These are phyloP conservation scores for Cyprinus carpio DNA, from an alignment of 2,113 vertebrate species.

Conservation along the genomic window DNA sequence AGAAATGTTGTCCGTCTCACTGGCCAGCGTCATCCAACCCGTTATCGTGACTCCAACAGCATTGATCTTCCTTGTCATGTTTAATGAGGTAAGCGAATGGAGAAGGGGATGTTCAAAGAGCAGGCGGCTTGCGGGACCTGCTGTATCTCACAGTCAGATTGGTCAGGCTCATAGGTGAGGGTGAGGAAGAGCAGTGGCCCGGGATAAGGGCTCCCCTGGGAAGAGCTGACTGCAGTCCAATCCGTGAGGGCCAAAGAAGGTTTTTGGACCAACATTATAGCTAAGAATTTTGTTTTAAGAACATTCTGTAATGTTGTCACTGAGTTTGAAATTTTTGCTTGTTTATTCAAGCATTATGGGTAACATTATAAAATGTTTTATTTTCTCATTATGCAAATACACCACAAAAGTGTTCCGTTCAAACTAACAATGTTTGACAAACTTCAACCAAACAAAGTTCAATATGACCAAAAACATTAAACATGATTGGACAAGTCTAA, in stretches of 20 bases:
- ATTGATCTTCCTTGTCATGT: slow-evolving; percentile 90
- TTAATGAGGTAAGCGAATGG: slow-evolving; percentile 90
- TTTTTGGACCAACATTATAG: not conserved
- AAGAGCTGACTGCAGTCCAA: not conserved
- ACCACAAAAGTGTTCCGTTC: no score
- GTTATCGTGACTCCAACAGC: slow-evolving; percentile 80
- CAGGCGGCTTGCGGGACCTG: slow-evolving; percentile 71
- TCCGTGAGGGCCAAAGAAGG: not conserved
- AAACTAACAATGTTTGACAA: no score
- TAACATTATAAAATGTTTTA: no score
- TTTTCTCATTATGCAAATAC: no score
- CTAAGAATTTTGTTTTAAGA: not conserved
- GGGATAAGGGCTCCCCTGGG: slow-evolving; percentile 75
- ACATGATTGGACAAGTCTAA: no score
- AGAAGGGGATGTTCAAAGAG: slow-evolving; percentile 83
- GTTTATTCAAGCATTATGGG: no score
- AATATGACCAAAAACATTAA: no score
- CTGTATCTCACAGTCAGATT: slow-evolving; percentile 90
- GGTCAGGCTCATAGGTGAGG: slow-evolving; percentile 85
- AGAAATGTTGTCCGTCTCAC: slow-evolving; percentile 62
- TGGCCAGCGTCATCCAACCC: slow-evolving; percentile 68
- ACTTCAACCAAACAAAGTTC: no score
- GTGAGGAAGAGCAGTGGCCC: slow-evolving; percentile 80
- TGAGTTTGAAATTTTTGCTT: no score
- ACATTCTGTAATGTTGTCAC: not conserved